Base-by-base conservation (phyloP, 2,113 vertebrate genomes). In the Triplophysa dalaica region DNA sequence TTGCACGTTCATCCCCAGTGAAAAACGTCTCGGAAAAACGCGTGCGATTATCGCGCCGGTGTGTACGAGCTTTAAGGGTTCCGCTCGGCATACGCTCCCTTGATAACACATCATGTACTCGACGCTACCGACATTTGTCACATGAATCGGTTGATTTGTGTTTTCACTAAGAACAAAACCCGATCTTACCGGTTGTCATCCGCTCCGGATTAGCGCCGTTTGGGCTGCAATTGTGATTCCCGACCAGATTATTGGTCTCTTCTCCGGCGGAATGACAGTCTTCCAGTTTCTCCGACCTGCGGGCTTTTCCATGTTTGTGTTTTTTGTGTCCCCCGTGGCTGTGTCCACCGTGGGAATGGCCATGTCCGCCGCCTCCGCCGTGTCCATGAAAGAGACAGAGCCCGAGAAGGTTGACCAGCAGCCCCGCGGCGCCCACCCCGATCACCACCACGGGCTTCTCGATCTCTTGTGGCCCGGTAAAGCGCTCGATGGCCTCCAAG, bases 341-440 rank as follows among this genome's bases (percentile, higher is more conserved):
- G 41, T 92, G 93, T 22, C 92, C 91, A 0, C 95, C 88, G 82
- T 96, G 95, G 0, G 94, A 94, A 88, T 96, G 96, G 0, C 95
- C 93, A 88, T 95, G 96, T 4, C 92, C 92, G 10, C 92, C 92
- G 29, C 94, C 93, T 4, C 78, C 78, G 16, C 94, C 94, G 80
- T 97, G 96, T 1, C 95, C 95, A 87, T 94, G 95, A 91, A 99
- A 99, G 87, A 99, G 87, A 77, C 95, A 98, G 41, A 99, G 95
- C 48, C 98, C 97, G 67, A 97, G 92, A 77, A 98, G 91, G 91
- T 99, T 99, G 86, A 99, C 86, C 85, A 98, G 84, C n/a, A 98
- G 94, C 80, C 97, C 97, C 0, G 92, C 95, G 43, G 92, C 94
- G 0, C 95, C 96, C 68, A 98, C 95, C 77, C 90, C 94, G 82